Evolutionary conservation across 2,113 vertebrate species (phyloP).

Genomic region (Daphoenositta chrysoptera): DNA sequence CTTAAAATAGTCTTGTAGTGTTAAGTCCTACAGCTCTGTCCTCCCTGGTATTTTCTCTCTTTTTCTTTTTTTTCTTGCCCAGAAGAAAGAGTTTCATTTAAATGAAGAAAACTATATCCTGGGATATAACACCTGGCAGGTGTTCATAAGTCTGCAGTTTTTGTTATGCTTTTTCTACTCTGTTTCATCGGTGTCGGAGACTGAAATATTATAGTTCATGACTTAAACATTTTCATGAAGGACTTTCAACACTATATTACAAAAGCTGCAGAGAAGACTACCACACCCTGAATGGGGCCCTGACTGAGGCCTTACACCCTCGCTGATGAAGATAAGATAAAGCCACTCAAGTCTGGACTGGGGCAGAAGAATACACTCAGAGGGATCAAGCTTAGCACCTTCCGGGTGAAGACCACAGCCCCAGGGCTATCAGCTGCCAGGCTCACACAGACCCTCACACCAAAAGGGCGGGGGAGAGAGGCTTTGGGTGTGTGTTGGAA

Average conservation of each 20-base stretch:
- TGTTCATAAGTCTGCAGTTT: rapidly evolving
- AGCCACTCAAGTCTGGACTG: neutral
- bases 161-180: neutral
- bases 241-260: neutral
- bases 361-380: neutral
- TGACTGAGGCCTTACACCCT: neutral
- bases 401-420: neutral
- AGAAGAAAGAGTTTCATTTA: neutral
- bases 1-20: neutral
- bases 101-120: neutral
- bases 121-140: neutral
- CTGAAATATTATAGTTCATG: neutral
- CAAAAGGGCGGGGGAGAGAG: neutral
- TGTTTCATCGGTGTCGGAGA: neutral
- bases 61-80: neutral
- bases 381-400: neutral
- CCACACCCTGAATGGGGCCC: too few relatives aligned
- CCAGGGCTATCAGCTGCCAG: neutral
- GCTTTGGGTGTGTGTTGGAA: neutral
- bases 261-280: neutral
- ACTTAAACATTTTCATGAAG: neutral
- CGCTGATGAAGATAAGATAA: neutral
- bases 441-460: rapidly evolving
- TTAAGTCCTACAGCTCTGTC: neutral
- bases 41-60: neutral